Percentiles rank a stretch among this genome's conserved stretches.
Conservation (phyloP, 2,888 invertebrate species). For the Synergus itoensis region DNA sequence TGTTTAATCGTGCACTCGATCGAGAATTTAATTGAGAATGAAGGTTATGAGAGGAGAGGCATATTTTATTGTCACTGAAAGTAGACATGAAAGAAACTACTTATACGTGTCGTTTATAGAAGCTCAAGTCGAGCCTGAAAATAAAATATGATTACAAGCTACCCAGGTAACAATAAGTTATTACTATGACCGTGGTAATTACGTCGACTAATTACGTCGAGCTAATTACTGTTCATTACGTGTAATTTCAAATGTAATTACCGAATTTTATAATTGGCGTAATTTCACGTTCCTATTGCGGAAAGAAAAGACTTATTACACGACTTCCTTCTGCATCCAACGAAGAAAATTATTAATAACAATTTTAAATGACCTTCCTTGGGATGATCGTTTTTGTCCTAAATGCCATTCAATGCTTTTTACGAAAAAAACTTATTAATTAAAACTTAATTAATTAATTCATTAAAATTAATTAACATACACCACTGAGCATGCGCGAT, state of each 20-base stretch:
- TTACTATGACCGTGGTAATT: neutral
- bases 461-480: too few species aligned
- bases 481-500: too few species aligned
- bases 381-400: too few species aligned
- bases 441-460: too few species aligned
- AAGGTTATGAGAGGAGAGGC: neutral
- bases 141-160: neutral
- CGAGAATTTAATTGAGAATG: neutral
- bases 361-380: too few species aligned
- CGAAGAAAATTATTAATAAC: too few species aligned
- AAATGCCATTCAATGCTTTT: too few species aligned
- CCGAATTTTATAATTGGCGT: neutral
- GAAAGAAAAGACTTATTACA: neutral
- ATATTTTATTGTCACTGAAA: neutral
- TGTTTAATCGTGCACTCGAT: neutral
- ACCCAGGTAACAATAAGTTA: neutral
- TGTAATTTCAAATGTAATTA: neutral
- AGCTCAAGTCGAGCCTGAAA: neutral
- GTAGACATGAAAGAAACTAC: neutral
- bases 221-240: slow-evolving; percentile 1
- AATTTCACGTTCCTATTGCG: neutral
- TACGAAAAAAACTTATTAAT: too few species aligned
- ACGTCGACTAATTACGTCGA: neutral
- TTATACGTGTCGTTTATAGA: neutral
- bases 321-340: too few species aligned